Evolutionary conservation across 2,888 invertebrate genomes (phyloP), one percentile per base, ranked within the genome.

Genomic region (Pristionchus maxplancki): DNA sequence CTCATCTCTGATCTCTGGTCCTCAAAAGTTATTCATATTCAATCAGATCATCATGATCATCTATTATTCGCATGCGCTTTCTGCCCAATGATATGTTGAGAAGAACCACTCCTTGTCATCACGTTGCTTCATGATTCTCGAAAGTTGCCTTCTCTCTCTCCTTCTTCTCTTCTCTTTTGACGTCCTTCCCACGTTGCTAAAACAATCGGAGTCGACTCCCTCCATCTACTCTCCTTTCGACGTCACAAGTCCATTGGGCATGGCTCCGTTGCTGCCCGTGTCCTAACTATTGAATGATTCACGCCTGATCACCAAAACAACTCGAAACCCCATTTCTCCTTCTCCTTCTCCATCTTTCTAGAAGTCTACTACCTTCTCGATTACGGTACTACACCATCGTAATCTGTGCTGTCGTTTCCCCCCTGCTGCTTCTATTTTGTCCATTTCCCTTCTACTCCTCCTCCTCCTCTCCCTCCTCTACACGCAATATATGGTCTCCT

Each of bases 141-240:
- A 24, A 37, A 20, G 37, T 71, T 34, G 71, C 37, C 0, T 44
- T 24, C 44, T 20, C 71, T 37, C 71, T 78, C 78, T 78, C 71
- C 71, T 71, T 78, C 78, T n/a, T 48, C 40, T 34, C 67, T 34
- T 34, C 34, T 67, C 34, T 24, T 34, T 78, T 78, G 78, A 48
- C 78, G 78, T 78, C 78, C 44, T 44, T 78, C 78, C 44, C 78
- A 78, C 78, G 78, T 78, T 78, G 78, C 78, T 78, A 78, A 78
- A 78, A 78, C 78, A 78, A 78, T 78, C 78, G 44, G 78, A 78
- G 44, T 28, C 58, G 44, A 44, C 71, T 44, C 44, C 44, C 44
- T 37, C 71, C 67, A 34, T 37, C 67, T 37, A 34, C 64, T 64
- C 34, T 4, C 78, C n/a, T 50, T 31, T 48, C 50, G 48, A 44